Conservation (phyloP, 2,113 vertebrate genomes). For the Leptocoma aspasia region DNA sequence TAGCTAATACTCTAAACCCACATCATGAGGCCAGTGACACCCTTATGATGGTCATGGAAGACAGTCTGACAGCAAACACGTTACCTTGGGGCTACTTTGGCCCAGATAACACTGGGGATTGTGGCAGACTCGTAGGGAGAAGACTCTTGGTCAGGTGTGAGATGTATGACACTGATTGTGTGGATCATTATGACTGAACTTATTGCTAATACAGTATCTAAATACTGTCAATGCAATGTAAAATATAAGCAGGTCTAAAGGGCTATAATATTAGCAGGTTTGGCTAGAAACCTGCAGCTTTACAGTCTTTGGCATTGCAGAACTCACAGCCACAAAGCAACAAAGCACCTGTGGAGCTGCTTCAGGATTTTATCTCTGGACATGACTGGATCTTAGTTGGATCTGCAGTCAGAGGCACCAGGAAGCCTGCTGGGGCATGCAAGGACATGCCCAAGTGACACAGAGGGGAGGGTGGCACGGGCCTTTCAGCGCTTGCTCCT, state of each 20-base stretch:
- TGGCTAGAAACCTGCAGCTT: not conserved
- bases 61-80: constrained; percentile 85
- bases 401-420: not conserved
- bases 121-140: not conserved
- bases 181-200: not conserved
- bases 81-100: constrained; percentile 77
- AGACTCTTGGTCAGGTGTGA: not conserved
- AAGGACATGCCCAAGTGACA: not conserved
- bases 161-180: not conserved
- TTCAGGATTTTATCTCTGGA: not conserved
- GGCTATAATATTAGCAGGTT: not conserved
- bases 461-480: not conserved
- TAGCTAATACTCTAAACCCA: constrained; percentile 88
- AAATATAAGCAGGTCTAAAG: not conserved
- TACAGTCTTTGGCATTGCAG: not conserved
- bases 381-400: not conserved
- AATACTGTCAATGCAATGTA: not conserved
- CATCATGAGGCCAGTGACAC: constrained; percentile 87
- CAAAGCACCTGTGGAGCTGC: not conserved
- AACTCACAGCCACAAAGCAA: not conserved
- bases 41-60: constrained; percentile 83
- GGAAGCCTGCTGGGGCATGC: not conserved
- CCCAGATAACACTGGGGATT: not conserved
- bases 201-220: not conserved
- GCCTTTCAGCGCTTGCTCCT: no score